Percentiles rank a stretch among this genome's conserved stretches.
These are phyloP conservation scores for Oryzias woworae DNA, from an alignment of 2,113 vertebrate genomes.

Conservation along the genomic window DNA sequence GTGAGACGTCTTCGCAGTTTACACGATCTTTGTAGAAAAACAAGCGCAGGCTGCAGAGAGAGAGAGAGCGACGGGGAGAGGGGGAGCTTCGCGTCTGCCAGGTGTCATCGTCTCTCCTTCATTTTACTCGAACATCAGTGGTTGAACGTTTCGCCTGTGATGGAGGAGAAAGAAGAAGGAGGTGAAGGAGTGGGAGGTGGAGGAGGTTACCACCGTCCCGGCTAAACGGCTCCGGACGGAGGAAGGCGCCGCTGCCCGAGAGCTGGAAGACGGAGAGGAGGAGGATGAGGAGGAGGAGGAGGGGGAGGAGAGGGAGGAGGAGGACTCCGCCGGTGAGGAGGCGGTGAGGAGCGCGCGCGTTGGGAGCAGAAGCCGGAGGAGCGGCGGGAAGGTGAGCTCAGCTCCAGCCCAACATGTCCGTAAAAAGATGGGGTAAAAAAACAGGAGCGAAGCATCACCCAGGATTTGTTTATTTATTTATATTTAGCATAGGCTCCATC, in stretches of 20 bases:
- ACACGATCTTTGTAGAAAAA: conserved; percentile 1
- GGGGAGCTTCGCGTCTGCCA: background rate
- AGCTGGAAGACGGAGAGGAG: conserved; percentile 37
- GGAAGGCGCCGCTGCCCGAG: conserved; percentile 19
- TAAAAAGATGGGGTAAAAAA: background rate
- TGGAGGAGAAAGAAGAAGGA: conserved; percentile 36
- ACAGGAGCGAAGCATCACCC: background rate
- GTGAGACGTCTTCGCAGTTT: conserved; percentile 10
- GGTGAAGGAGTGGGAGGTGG: background rate
- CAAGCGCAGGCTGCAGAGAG: background rate
- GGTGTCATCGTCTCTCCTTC: conserved; percentile 16
- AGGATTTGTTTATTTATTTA: no score
- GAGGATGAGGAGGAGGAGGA: conserved; percentile 33
- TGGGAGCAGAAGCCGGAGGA: conserved; percentile 17
- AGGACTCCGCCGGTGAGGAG: conserved; percentile 26
- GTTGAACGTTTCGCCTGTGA: conserved; percentile 7
- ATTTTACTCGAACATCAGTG: background rate
- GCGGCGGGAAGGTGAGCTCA: conserved; percentile 33
- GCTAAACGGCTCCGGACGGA: conserved; percentile 47
- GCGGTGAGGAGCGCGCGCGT: conserved; percentile 10
- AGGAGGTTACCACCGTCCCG: conserved; percentile 22
- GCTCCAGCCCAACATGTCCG: no score
- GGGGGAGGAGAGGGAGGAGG: conserved; percentile 29
- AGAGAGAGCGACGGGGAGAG: conserved; percentile 1
- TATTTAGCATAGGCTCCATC: background rate